Base-by-base conservation (phyloP, 2,888 invertebrate genomes). In the Ormyrus pomaceus region DNA sequence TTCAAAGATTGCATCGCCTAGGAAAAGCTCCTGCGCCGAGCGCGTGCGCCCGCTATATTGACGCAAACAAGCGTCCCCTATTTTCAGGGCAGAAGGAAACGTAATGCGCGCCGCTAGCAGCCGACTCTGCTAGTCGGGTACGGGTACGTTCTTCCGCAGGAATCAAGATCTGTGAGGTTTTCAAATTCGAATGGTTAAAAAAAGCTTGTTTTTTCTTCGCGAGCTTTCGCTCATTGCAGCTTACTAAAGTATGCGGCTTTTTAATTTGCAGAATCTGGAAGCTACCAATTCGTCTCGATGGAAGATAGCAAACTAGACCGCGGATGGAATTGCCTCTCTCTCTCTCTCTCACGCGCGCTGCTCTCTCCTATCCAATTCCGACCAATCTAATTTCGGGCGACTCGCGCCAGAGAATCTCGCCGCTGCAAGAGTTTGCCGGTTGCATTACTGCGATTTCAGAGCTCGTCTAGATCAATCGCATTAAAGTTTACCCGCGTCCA, bases 1-100 rank as follows among this genome's bases (percentile, higher is more conserved):
- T 90, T 90, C 90, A 89, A 90, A 90, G 90, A 90, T 90, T 90
- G 90, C 90, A 90, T 90, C 89, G 89, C 87, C 62, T 65, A 87
- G 88, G 89, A 89, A 90, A 90, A 89, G 88, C 89, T 87, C 86
- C 84, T 2, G 76, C 72, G 74, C 76, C 72, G 71, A 59, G 69
- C 80, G 78, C 81, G 64, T 61, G 58, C 82, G 65, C 74, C 34
- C 34, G 34, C 34, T 34, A 19, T 34, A 34, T 34, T 4, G 34
- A 71, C 62, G 48, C 77, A 75, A 77, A 62, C 51, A 19, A 46
- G 19, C 19, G 13, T 58, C 64, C 48, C 45, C 70, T 11, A 10
- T 55, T 59, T 66, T 46, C 61, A 56, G 45, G 58, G 34, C 45
- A 61, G 56, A 55, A 58, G 11, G 8, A 45, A 51, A 45, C 64